These are phyloP conservation scores for Aegithalos caudatus DNA, from an alignment of 2,113 vertebrate species.

Conservation along the genomic window DNA sequence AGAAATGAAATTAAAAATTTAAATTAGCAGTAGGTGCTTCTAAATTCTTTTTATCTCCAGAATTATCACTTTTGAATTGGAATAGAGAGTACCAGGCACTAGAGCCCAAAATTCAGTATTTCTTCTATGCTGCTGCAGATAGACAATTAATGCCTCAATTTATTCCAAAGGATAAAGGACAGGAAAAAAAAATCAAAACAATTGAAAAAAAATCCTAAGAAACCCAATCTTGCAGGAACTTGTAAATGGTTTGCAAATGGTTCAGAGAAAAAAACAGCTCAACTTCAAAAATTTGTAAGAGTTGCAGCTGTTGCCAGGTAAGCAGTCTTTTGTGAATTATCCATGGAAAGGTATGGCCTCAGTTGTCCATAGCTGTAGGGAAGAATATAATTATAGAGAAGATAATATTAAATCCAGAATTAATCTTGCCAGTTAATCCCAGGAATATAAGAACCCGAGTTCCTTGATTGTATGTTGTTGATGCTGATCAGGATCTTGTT, in stretches of 20 bases:
- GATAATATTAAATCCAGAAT: not conserved
- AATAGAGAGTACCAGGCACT: not conserved
- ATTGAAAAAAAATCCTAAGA: not conserved
- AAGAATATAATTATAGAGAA: not conserved
- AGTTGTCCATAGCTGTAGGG: not conserved
- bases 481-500: not conserved
- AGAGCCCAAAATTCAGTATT: not conserved
- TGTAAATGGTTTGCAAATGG: not conserved
- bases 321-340: not conserved
- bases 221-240: not conserved
- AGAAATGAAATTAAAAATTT: not conserved
- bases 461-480: not conserved
- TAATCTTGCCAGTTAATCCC: not conserved
- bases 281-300: not conserved
- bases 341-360: not conserved
- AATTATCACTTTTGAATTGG: not conserved
- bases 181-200: rapidly evolving
- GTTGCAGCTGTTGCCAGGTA: not conserved
- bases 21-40: not conserved
- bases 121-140: not conserved
- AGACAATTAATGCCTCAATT: not conserved
- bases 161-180: not conserved
- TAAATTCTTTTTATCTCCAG: not conserved
- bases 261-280: not conserved
- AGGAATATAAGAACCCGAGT: not conserved